A percentile compares a stretch with the other conserved stretches of the same genome.
phyloP scores from a whole-genome alignment of 2,797 vertebrate genomes.

The Toxotes lorentzi region DNA sequence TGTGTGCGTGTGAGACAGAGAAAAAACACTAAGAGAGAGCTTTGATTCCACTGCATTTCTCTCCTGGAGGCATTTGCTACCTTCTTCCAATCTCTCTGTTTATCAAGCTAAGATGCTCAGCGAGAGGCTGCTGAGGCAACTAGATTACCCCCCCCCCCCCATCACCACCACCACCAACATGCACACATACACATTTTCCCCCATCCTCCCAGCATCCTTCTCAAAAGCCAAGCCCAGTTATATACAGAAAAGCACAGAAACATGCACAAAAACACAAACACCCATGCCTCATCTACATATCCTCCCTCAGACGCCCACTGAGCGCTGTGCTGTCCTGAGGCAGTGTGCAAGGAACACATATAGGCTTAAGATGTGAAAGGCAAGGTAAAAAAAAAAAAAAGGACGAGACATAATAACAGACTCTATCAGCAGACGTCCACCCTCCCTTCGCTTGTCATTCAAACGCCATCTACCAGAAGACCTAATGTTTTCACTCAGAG shows the following conservation, averaged over 20 bases:
- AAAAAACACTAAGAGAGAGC: constrained; percentile 40
- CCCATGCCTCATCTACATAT: constrained; percentile 44
- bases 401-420: constrained; percentile 64
- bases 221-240: constrained; percentile 54
- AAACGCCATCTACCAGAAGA: constrained; percentile 65
- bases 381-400: constrained; percentile 38
- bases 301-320: constrained; percentile 42
- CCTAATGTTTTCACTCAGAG: constrained; percentile 49
- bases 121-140: constrained; percentile 76
- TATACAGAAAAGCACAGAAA: constrained; percentile 44
- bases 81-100: constrained; percentile 75
- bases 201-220: constrained; percentile 23
- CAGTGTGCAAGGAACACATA: constrained; percentile 39
- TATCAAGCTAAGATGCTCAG: constrained; percentile 71
- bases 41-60: constrained; percentile 76
- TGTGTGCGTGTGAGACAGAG: constrained; percentile 17
- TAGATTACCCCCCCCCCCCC: constrained; percentile 62
- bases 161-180: constrained; percentile 9
- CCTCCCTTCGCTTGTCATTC: constrained; percentile 73
- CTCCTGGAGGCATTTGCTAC: constrained; percentile 75
- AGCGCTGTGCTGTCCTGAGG: constrained; percentile 61
- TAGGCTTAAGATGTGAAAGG: constrained; percentile 62
- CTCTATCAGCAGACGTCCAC: constrained; percentile 67
- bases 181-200: constrained; percentile 20
- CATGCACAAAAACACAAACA: constrained; percentile 32